Evolutionary conservation across 2,797 vertebrate species (phyloP).

Genomic region (Geotrypetes seraphini): DNA sequence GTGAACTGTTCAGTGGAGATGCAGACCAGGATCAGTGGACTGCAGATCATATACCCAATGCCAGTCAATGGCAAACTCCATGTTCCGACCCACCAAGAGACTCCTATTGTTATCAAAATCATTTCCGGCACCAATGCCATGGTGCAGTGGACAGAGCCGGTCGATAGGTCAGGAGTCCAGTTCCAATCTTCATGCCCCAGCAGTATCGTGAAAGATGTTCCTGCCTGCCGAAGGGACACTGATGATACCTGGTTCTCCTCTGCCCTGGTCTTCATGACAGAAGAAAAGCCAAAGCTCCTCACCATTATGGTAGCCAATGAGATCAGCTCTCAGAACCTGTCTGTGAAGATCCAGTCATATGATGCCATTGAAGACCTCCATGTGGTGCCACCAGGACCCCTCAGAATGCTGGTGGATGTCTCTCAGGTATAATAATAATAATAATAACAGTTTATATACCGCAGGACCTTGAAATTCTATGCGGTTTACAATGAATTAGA

Average conservation of each 20-base stretch:
- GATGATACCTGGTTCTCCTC: constrained; percentile 48
- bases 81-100: constrained; percentile 30
- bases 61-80: constrained; percentile 38
- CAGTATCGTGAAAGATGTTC: constrained; percentile 11
- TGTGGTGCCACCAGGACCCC: constrained; percentile 39
- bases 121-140: constrained; percentile 31
- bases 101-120: constrained; percentile 42
- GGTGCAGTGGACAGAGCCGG: constrained; percentile 54
- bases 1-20: background rate
- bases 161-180: constrained; percentile 32
- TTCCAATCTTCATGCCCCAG: constrained; percentile 49
- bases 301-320: constrained; percentile 40
- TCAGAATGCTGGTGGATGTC: constrained; percentile 41
- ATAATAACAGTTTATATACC: no score
- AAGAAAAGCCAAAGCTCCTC: constrained; percentile 28
- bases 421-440: no score
- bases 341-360: constrained; percentile 41
- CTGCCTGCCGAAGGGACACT: constrained; percentile 24
- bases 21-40: constrained; percentile 17
- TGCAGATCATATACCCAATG: constrained; percentile 44
- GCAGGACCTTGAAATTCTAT: no score
- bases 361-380: constrained; percentile 46
- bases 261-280: constrained; percentile 25
- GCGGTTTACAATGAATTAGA: no score
- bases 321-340: constrained; percentile 33